phyloP scores from a whole-genome alignment of 2,113 vertebrate genomes.

The Cavia porcellus region DNA sequence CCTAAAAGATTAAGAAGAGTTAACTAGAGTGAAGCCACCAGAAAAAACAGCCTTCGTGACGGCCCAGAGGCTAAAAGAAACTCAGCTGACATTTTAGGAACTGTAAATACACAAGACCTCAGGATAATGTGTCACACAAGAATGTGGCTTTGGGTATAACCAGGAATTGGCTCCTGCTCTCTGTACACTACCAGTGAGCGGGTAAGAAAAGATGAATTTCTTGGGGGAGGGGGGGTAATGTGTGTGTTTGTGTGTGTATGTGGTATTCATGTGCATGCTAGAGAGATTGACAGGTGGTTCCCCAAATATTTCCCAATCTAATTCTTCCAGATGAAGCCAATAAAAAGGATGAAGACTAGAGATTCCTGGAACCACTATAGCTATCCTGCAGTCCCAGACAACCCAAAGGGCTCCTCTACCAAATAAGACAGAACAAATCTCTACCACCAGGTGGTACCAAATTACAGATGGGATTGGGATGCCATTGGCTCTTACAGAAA shows the following conservation, averaged over 20 bases:
- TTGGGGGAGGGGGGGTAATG: background rate
- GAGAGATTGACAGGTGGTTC: background rate
- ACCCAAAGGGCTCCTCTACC: background rate
- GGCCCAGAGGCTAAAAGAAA: conserved; percentile 36
- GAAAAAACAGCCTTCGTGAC: background rate
- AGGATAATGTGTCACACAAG: background rate
- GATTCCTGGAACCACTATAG: background rate
- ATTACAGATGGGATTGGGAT: background rate
- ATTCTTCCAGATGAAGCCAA: background rate
- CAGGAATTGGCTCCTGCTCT: background rate
- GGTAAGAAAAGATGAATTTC: background rate
- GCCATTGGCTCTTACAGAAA: background rate
- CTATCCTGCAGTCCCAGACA: background rate
- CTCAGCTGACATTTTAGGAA: background rate
- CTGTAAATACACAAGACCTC: background rate
- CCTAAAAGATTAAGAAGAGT: conserved; percentile 45
- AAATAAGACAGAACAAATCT: background rate
- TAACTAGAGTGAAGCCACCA: background rate
- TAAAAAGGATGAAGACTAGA: background rate
- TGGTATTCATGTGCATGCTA: background rate
- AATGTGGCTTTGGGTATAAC: background rate
- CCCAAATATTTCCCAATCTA: background rate
- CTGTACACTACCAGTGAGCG: background rate
- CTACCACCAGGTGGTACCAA: background rate
- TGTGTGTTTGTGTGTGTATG: fast-evolving